A percentile compares a stretch with the other conserved stretches of the same genome.
Evolutionary conservation across 1,140 invertebrate genomes (phyloP).

Genomic region (Zaprionus taronus): DNA sequence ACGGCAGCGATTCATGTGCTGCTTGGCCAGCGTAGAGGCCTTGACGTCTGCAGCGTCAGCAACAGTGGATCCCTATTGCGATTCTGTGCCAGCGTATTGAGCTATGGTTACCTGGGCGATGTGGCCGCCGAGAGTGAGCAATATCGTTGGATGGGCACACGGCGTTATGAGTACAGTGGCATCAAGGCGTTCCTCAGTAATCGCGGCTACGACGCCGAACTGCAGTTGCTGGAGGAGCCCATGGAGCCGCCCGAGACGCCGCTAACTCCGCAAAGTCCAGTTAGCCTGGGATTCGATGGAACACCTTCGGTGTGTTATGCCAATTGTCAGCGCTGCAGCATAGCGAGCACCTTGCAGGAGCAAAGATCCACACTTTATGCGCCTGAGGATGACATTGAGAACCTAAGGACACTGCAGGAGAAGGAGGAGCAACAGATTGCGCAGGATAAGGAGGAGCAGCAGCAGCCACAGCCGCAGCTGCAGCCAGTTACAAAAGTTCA

Average conservation of each 20-base stretch:
- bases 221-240: slow-evolving; percentile 63
- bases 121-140: slow-evolving; percentile 92
- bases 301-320: slow-evolving; percentile 71
- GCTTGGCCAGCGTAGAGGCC: slow-evolving; percentile 89
- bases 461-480: neutral
- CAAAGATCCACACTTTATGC: slow-evolving; percentile 72
- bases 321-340: slow-evolving; percentile 73
- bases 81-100: slow-evolving; percentile 92
- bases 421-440: slow-evolving; percentile 56
- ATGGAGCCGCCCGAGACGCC: slow-evolving; percentile 35
- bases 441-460: neutral
- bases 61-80: slow-evolving; percentile 88
- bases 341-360: slow-evolving; percentile 84
- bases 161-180: slow-evolving; percentile 92
- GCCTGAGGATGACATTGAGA: slow-evolving; percentile 53
- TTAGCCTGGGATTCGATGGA: slow-evolving; percentile 50
- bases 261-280: slow-evolving; percentile 59
- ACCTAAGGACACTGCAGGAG: slow-evolving; percentile 50
- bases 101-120: slow-evolving; percentile 96
- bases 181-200: slow-evolving; percentile 90
- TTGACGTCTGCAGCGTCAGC: slow-evolving; percentile 93
- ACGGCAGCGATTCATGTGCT: slow-evolving; percentile 94
- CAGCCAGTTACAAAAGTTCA: slow-evolving; percentile 6
- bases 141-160: slow-evolving; percentile 95
- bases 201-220: slow-evolving; percentile 90